phyloP scores from a whole-genome alignment of 2,888 invertebrate genomes.

The Agrotis ipsilon region DNA sequence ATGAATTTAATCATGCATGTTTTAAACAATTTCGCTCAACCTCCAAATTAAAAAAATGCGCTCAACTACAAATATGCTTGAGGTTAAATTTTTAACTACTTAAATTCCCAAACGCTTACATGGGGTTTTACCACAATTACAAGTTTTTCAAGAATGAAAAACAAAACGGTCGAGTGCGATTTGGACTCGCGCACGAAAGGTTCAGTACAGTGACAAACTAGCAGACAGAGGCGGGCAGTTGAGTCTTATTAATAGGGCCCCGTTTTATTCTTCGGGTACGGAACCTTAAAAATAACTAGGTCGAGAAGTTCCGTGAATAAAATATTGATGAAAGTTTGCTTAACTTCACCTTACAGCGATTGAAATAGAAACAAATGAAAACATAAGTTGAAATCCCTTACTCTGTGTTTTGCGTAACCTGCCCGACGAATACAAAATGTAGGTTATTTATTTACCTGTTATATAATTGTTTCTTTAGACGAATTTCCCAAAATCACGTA shows the following conservation, averaged over 20 bases:
- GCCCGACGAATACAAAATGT: constrained; percentile 1
- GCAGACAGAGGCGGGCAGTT: too few species aligned
- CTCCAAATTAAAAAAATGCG: constrained; percentile 12
- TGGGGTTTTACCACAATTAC: constrained; percentile 4
- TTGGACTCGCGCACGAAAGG: too few species aligned
- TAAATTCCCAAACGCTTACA: constrained; percentile 8
- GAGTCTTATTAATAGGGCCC: too few species aligned
- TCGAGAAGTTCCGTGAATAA: constrained; percentile 20
- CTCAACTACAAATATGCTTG: constrained; percentile 23
- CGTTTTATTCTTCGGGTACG: too few species aligned
- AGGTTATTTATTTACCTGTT: constrained; percentile 3
- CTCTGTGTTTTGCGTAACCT: neutral
- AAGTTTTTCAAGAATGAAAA: neutral
- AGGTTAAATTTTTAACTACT: constrained; percentile 6
- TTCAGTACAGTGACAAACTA: too few species aligned
- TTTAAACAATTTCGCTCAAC: neutral
- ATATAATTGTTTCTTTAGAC: constrained; percentile 3
- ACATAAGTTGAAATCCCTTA: constrained; percentile 21
- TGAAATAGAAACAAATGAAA: constrained; percentile 16
- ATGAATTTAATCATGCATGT: neutral
- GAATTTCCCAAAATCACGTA: neutral
- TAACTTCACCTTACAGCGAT: constrained; percentile 12
- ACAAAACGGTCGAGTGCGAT: neutral
- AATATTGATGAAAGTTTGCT: constrained; percentile 11
- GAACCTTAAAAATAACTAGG: constrained; percentile 10